Evolutionary conservation across 2,888 invertebrate species (phyloP).

Genomic region (Machimus atricapillus): DNA sequence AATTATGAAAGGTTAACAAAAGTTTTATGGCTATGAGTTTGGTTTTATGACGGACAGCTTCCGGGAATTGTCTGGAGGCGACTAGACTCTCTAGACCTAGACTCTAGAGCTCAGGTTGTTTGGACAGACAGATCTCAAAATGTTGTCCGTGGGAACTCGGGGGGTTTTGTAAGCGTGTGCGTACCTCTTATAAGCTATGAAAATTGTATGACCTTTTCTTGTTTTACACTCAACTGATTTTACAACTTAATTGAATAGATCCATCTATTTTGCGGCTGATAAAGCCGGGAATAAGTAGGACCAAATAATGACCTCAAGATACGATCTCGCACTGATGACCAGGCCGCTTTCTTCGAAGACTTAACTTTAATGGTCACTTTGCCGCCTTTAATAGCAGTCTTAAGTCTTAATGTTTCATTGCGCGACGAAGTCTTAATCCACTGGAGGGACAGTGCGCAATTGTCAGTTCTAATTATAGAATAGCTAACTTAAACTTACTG

Average conservation of each 20-base stretch:
- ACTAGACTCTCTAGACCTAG: too few relatives aligned
- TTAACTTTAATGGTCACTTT: constrained; percentile 18
- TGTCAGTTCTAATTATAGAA: background rate
- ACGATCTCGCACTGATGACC: background rate
- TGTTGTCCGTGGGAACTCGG: background rate
- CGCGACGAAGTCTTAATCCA: background rate
- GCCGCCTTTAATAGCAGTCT: background rate
- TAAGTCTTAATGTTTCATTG: background rate
- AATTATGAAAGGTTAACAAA: constrained; percentile 33
- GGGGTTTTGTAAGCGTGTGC: background rate
- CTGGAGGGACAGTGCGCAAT: background rate
- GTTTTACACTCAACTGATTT: constrained; percentile 33
- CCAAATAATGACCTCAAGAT: constrained; percentile 8
- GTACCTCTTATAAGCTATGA: too few relatives aligned
- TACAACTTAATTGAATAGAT: constrained; percentile 32
- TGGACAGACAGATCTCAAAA: background rate
- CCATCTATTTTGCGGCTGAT: background rate
- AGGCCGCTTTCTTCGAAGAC: background rate
- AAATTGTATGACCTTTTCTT: constrained; percentile 3
- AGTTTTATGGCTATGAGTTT: constrained; percentile 26
- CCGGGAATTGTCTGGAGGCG: constrained; percentile 29
- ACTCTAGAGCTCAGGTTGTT: background rate
- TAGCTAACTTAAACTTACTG: background rate
- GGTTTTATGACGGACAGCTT: constrained; percentile 31
- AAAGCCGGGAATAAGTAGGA: background rate